Evolutionary conservation across 2,888 invertebrate genomes (phyloP).

Genomic region (Aquatica leii): DNA sequence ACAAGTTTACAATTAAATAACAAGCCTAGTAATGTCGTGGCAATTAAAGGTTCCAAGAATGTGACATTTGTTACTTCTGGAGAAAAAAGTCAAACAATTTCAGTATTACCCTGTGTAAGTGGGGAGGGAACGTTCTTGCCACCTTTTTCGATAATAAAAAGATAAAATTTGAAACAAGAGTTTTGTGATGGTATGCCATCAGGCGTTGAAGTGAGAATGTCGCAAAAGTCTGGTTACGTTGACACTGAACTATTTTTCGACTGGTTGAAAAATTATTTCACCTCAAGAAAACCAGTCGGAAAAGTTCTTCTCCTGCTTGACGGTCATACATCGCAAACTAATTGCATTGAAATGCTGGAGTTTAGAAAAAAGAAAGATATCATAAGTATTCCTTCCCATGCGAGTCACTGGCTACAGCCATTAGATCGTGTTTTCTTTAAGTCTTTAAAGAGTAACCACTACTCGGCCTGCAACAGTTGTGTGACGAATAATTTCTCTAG

Average conservation of each 20-base stretch:
- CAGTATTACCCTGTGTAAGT: background rate
- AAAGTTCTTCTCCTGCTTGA: too few relatives aligned
- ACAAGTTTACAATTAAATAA: background rate
- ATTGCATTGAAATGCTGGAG: background rate
- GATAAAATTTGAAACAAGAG: background rate
- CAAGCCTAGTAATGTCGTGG: too few relatives aligned
- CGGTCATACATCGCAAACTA: too few relatives aligned
- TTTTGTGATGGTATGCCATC: background rate
- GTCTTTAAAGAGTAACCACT: too few relatives aligned
- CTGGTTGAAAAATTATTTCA: background rate
- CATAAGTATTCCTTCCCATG: background rate
- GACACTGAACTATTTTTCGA: background rate
- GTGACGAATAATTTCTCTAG: background rate
- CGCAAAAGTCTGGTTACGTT: too few relatives aligned
- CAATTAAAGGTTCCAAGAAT: too few relatives aligned
- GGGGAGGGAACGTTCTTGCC: background rate
- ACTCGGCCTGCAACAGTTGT: background rate
- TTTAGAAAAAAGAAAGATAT: background rate
- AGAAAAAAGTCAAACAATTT: too few relatives aligned
- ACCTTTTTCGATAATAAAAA: background rate
- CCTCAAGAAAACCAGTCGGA: too few relatives aligned
- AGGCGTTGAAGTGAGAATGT: background rate
- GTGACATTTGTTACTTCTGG: background rate
- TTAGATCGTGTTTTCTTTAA: background rate
- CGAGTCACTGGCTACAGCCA: too few relatives aligned